Evolutionary conservation across 1,140 invertebrate species (phyloP).

Genomic region (Andricus grossulariae): DNA sequence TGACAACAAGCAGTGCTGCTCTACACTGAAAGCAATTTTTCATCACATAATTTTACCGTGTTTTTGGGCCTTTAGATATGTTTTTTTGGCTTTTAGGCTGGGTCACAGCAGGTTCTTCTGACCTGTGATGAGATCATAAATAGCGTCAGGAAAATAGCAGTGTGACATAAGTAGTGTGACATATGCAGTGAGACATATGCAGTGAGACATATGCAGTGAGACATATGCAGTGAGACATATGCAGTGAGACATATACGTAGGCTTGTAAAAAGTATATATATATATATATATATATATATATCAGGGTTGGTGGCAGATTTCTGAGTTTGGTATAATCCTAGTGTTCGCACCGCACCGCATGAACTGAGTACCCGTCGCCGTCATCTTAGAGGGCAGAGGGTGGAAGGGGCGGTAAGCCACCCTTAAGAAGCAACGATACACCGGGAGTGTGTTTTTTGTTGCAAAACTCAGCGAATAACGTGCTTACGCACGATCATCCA

Average conservation of each 20-base stretch:
- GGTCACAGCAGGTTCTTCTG: conserved; percentile 42
- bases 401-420: conserved; percentile 49
- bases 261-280: too few species aligned
- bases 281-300: too few species aligned
- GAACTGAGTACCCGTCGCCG: neutral
- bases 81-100: conserved; percentile 47
- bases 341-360: conserved; percentile 10
- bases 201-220: too few species aligned
- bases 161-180: too few species aligned
- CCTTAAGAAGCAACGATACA: conserved; percentile 65
- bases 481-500: conserved; percentile 74
- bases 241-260: too few species aligned
- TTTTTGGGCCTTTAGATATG: conserved; percentile 54
- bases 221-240: too few species aligned
- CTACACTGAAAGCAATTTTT: neutral
- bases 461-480: conserved; percentile 74
- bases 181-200: too few species aligned
- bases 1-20: neutral
- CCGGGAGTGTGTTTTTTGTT: conserved; percentile 53
- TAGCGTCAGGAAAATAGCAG: too few species aligned
- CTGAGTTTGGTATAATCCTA: conserved; percentile 35
- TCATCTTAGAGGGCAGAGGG: neutral
- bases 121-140: conserved; percentile 58
- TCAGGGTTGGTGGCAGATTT: conserved; percentile 29
- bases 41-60: conserved; percentile 53